Conservation (phyloP, 1,140 invertebrate genomes). For the Meteorus sp. region DNA sequence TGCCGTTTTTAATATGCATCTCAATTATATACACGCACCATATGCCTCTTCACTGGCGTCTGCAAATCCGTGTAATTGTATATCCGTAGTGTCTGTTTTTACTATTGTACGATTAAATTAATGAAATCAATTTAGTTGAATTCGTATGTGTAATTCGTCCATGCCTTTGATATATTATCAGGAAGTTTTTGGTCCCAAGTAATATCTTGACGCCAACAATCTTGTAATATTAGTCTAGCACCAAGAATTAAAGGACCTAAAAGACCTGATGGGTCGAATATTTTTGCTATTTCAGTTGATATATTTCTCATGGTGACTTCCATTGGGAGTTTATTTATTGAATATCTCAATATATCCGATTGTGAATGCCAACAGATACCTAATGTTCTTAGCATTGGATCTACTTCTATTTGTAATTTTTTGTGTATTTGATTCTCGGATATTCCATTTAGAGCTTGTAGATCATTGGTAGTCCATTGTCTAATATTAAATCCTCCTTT, state of each 20-base stretch:
- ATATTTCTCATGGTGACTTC: slow-evolving; percentile 35
- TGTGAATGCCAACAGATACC: slow-evolving; percentile 29
- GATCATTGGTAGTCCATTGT: slow-evolving; percentile 44
- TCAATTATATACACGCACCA: slow-evolving; percentile 20
- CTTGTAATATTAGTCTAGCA: slow-evolving; percentile 35
- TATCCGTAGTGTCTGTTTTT: slow-evolving; percentile 26
- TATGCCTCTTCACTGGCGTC: slow-evolving; percentile 8
- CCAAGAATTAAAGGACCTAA: slow-evolving; percentile 37
- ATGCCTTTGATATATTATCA: slow-evolving; percentile 14
- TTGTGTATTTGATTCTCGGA: slow-evolving; percentile 21
- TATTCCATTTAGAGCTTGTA: slow-evolving; percentile 30
- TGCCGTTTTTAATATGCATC: too few relatives aligned
- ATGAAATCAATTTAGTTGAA: slow-evolving; percentile 26
- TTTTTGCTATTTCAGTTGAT: slow-evolving; percentile 13
- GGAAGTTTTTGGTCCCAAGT: slow-evolving; percentile 37
- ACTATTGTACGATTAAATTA: slow-evolving; percentile 22
- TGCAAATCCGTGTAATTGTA: slow-evolving; percentile 31
- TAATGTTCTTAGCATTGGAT: slow-evolving; percentile 32
- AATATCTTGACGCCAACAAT: slow-evolving; percentile 17
- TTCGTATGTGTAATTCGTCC: slow-evolving; percentile 12
- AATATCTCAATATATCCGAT: not conserved
- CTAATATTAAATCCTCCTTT: slow-evolving; percentile 35
- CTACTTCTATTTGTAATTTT: slow-evolving; percentile 17
- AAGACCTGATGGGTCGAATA: slow-evolving; percentile 36
- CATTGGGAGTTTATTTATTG: not conserved